Evolutionary conservation across 1,140 invertebrate species (phyloP), one percentile per base, ranked within the genome.

Genomic region (Ganaspis sp.): DNA sequence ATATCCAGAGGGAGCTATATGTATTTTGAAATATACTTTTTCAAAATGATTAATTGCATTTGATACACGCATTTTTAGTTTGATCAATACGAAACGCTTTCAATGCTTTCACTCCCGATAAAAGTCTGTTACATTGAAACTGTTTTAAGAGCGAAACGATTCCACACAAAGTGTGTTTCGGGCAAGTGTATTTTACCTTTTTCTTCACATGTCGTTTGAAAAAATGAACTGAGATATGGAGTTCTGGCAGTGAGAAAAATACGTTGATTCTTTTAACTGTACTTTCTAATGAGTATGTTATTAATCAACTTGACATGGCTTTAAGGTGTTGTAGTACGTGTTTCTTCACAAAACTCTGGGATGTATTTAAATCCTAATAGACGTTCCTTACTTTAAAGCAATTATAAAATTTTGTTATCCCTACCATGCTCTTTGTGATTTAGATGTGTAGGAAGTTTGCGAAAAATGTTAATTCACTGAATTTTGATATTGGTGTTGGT

Each of bases 41-140:
- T 29, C 21, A 64, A 64, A 64, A n/a, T 64, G 23, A 64, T 64
- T 64, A 64, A 64, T 29, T 34, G 26, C 15, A 64, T 64, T 26
- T 26, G 21, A 64, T 23, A 29, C 3, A 64, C 26, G 58, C 58
- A 64, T 64, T 64, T 64, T 64, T 64, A 64, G 58, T 64, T 29
- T 64, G 58, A 64, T 64, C 58, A 64, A 64, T 64, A 64, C 58
- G 58, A 64, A 29, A 64, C 58, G 58, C 58, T 64, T 64, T 64
- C 11, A 64, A 12, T 64, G 23, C 58, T 64, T 64, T 64, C 58
- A 64, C 26, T 34, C 23, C 58, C 58, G 58, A 64, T 64, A 64
- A 64, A 64, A 64, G 58, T 29, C 53, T 49, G 54, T 64, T 64
- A 64, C 54, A 64, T 64, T n/a, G 54, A 64, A 64, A 64, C 54